These are phyloP conservation scores for Eretmocerus hayati DNA, from an alignment of 2,888 invertebrate genomes.

Conservation along the genomic window DNA sequence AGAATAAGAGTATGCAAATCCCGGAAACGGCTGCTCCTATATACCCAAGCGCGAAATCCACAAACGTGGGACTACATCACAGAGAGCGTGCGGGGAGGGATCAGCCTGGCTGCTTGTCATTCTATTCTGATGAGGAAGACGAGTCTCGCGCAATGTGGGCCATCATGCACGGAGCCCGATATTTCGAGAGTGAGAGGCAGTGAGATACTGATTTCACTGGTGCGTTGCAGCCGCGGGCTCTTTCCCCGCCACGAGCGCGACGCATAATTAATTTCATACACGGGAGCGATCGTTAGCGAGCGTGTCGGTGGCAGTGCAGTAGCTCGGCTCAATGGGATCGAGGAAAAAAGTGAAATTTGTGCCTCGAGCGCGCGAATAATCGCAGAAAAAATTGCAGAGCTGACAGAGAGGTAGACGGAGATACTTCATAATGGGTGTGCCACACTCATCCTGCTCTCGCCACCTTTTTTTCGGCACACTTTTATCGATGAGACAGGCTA, in stretches of 20 bases:
- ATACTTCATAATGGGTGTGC: too few species aligned
- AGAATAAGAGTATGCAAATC: too few species aligned
- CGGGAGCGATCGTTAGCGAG: background rate
- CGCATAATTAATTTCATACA: slow-evolving; percentile 17
- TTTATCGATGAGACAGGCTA: too few species aligned
- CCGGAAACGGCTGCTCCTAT: too few species aligned
- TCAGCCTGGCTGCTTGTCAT: slow-evolving; percentile 9
- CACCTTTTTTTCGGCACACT: too few species aligned
- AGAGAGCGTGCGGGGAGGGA: background rate
- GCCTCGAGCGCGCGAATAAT: slow-evolving; percentile 2
- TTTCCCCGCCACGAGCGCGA: slow-evolving; percentile 1
- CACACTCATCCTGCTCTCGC: too few species aligned
- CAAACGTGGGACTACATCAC: background rate
- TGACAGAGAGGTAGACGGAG: too few species aligned
- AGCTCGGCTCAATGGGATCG: background rate
- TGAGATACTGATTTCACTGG: slow-evolving; percentile 16
- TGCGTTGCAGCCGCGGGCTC: too few species aligned
- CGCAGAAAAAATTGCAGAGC: too few species aligned
- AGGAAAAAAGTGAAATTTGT: slow-evolving; percentile 18
- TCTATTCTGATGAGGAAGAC: slow-evolving; percentile 17
- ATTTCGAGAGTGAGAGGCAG: too few species aligned
- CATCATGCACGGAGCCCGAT: background rate
- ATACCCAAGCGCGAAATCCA: slow-evolving; percentile 2
- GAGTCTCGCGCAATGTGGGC: background rate
- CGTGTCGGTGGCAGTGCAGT: background rate